Evolutionary conservation across 2,888 invertebrate genomes (phyloP).

Genomic region (Lingula anatina): DNA sequence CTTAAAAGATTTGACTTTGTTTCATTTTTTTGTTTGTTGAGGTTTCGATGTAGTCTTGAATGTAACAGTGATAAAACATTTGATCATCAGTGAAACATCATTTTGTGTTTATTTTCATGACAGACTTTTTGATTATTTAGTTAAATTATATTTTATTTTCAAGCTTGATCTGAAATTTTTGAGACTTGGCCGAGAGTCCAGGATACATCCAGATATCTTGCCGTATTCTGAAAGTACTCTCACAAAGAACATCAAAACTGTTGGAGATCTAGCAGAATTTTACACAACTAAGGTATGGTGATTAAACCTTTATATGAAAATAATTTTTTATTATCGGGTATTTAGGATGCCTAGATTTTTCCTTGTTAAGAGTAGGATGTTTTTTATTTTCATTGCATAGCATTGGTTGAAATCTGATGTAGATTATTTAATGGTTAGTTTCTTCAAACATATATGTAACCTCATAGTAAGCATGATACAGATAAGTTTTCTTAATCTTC

Average conservation of each 20-base stretch:
- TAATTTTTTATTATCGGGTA: neutral
- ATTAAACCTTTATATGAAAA: neutral
- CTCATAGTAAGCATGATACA: no score
- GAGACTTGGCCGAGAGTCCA: conserved; percentile 55
- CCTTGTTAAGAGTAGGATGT: no score
- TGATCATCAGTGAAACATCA: neutral
- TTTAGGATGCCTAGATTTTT: neutral
- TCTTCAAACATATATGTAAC: no score
- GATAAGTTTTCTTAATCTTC: no score
- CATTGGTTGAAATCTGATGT: no score
- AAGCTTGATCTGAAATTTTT: conserved; percentile 54
- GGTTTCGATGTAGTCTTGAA: no score
- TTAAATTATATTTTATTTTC: conserved; percentile 53
- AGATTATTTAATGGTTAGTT: no score
- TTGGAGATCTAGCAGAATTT: conserved; percentile 60
- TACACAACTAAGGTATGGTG: conserved; percentile 66
- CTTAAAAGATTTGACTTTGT: no score
- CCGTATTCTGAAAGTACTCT: conserved; percentile 58
- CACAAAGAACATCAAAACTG: conserved; percentile 49
- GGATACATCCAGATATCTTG: conserved; percentile 63
- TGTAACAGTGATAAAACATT: no score
- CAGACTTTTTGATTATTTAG: neutral
- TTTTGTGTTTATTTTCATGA: neutral
- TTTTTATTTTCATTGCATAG: no score
- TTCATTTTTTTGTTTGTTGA: no score